A percentile compares a stretch with the other conserved stretches of the same genome.
phyloP scores from a whole-genome alignment of 2,113 vertebrate species.

The Prionailurus bengalensis region DNA sequence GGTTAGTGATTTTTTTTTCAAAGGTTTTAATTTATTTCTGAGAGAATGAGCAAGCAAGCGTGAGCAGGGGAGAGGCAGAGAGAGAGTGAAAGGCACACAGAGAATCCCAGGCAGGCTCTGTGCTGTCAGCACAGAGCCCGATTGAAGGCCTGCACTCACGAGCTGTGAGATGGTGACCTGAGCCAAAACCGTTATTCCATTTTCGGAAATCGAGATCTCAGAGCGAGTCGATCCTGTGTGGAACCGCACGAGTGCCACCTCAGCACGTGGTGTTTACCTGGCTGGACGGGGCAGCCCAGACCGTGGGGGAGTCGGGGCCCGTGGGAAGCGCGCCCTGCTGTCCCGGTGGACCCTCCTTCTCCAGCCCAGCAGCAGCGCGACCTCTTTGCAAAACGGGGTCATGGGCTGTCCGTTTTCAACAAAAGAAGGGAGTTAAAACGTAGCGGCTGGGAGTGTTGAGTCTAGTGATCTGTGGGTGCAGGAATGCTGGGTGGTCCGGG shows the following conservation, averaged over 20 bases:
- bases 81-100: too few species aligned
- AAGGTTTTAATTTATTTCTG: too few species aligned
- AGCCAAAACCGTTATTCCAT: too few species aligned
- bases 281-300: fast-evolving
- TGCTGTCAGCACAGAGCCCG: too few species aligned
- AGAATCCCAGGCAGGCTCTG: too few species aligned
- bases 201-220: background rate
- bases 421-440: too few species aligned
- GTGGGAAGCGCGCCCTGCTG: background rate
- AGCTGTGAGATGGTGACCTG: too few species aligned
- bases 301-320: fast-evolving
- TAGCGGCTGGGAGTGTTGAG: too few species aligned
- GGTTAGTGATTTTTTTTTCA: background rate
- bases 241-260: fast-evolving
- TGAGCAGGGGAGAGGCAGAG: too few species aligned
- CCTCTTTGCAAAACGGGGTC: background rate
- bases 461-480: background rate
- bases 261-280: fast-evolving
- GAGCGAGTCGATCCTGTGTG: background rate
- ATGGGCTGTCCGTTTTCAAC: background rate
- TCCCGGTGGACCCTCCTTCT: fast-evolving
- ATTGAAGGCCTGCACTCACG: too few species aligned
- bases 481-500: background rate
- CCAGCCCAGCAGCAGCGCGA: background rate
- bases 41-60: too few species aligned